Evolutionary conservation across 2,797 vertebrate species (phyloP).

Genomic region (Sebastes cheni): DNA sequence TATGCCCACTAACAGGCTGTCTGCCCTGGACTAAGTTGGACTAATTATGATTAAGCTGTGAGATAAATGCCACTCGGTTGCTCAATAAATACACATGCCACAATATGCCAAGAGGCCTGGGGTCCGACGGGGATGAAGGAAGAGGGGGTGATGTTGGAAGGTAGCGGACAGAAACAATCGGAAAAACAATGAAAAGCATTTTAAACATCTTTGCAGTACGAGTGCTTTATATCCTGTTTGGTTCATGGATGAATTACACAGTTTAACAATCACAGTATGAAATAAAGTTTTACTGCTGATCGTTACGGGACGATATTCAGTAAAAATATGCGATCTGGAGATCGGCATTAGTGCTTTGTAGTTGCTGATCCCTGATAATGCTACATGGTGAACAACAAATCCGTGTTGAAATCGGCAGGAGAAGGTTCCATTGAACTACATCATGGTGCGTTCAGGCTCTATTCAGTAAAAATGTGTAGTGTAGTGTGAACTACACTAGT

Average conservation of each 20-base stretch:
- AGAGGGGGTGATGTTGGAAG: not conserved
- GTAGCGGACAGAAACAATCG: not conserved
- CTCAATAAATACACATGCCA: constrained; percentile 49
- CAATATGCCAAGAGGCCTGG: constrained; percentile 12
- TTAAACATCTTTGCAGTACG: not conserved
- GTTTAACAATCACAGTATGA: too few species aligned
- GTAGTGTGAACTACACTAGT: too few species aligned
- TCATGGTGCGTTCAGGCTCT: too few species aligned
- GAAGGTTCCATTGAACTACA: too few species aligned
- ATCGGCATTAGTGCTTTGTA: too few species aligned
- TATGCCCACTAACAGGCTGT: constrained; percentile 72
- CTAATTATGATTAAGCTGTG: constrained; percentile 77
- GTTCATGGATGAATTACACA: not conserved
- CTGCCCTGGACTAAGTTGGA: constrained; percentile 63
- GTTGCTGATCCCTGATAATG: too few species aligned
- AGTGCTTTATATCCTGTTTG: not conserved
- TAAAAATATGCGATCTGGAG: too few species aligned
- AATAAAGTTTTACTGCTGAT: too few species aligned
- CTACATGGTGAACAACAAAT: too few species aligned
- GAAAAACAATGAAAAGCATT: not conserved
- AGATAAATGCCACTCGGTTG: constrained; percentile 67
- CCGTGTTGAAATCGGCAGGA: too few species aligned
- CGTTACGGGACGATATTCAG: too few species aligned
- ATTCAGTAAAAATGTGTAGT: too few species aligned
- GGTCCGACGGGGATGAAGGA: not conserved